Conservation (phyloP, 2,888 invertebrate genomes). For the Xestia ashworthii region DNA sequence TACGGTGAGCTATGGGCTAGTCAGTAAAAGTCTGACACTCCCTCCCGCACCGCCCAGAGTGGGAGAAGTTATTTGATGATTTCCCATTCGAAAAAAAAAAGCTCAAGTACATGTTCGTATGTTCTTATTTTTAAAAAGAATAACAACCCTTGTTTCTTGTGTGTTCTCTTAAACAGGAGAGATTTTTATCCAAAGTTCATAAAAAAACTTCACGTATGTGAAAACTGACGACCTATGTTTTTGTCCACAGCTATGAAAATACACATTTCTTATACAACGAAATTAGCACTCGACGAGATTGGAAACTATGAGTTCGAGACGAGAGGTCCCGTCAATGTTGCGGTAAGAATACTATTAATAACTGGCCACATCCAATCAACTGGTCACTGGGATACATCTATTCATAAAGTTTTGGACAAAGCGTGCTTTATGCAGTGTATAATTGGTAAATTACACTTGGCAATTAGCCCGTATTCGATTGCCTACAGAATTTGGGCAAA, state of each 20-base stretch:
- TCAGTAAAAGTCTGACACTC: too few species aligned
- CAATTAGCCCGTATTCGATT: neutral
- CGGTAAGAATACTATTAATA: slow-evolving; percentile 72
- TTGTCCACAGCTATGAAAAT: slow-evolving; percentile 90
- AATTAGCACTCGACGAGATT: slow-evolving; percentile 88
- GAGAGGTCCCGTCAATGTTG: slow-evolving; percentile 84
- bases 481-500: neutral
- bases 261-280: slow-evolving; percentile 90
- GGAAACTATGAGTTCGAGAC: slow-evolving; percentile 86
- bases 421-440: neutral
- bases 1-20: too few species aligned
- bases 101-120: too few species aligned
- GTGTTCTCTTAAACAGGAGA: too few species aligned
- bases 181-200: neutral
- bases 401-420: too few species aligned
- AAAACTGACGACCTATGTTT: slow-evolving; percentile 7
- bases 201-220: neutral
- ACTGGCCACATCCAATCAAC: neutral
- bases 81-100: too few species aligned
- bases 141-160: too few species aligned
- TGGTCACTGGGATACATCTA: too few species aligned
- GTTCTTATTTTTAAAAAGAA: too few species aligned
- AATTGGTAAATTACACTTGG: neutral
- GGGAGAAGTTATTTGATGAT: too few species aligned
- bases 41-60: too few species aligned